Conservation (phyloP, 2,113 vertebrate species). For the Serinus canaria region DNA sequence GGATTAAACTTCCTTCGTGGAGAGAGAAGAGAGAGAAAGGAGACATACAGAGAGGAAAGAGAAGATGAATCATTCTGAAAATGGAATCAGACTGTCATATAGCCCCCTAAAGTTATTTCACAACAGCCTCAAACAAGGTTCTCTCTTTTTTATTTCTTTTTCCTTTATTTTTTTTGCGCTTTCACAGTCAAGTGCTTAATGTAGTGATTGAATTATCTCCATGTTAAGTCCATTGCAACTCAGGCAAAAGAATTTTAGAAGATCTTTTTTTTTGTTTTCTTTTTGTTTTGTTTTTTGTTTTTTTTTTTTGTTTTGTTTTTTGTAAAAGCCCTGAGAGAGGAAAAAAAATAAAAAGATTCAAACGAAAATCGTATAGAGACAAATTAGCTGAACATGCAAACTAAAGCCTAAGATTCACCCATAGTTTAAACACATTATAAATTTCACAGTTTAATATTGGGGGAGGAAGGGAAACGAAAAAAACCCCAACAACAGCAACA, state of each 20-base stretch:
- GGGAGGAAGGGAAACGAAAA: conserved; percentile 44
- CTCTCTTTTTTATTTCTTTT: conserved; percentile 19
- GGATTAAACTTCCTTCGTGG: conserved; percentile 76
- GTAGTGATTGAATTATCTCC: conserved; percentile 92
- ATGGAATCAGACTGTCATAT: conserved; percentile 52
- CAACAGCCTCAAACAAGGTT: conserved; percentile 46
- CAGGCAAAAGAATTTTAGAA: conserved; percentile 80
- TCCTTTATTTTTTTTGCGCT: conserved; percentile 54
- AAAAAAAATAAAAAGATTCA: conserved; percentile 77
- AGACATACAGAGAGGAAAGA: conserved; percentile 40
- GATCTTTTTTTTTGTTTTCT: conserved; percentile 64
- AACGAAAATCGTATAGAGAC: conserved; percentile 76
- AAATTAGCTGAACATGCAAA: conserved; percentile 94
- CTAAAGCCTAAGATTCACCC: conserved; percentile 93
- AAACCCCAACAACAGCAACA: conserved; percentile 65
- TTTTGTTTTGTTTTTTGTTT: conserved; percentile 54
- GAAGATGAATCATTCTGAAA: conserved; percentile 55
- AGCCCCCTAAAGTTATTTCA: conserved; percentile 45
- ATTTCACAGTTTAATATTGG: conserved; percentile 96
- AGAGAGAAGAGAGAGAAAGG: conserved; percentile 49
- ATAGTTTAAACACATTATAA: conserved; percentile 88
- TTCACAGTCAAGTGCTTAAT: conserved; percentile 93
- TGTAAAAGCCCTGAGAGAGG: conserved; percentile 96
- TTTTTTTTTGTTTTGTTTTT: conserved; percentile 40
- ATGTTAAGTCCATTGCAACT: conserved; percentile 84